Evolutionary conservation across 2,888 invertebrate genomes (phyloP), one percentile per base, ranked within the genome.

Genomic region (Drosophila peninsularis): DNA sequence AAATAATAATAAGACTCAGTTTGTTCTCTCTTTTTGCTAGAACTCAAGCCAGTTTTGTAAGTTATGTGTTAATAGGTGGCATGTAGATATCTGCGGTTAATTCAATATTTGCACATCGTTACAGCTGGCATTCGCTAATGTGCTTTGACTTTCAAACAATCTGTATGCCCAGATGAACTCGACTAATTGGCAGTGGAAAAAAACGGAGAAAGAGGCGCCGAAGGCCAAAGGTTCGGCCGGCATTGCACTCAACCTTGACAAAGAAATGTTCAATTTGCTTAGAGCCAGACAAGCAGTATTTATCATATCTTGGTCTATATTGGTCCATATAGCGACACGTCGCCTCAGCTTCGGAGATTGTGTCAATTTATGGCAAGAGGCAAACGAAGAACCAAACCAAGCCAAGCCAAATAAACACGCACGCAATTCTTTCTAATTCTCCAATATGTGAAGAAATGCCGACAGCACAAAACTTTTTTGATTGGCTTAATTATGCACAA

Each of bases 401-500:
- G 42, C 13, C 21, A 62, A 62, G 50, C 21, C 36, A 44, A 41
- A 68, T 32, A 55, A 27, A 10, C 41, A 58, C 37, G 52, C 66
- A 65, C 60, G 65, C 73, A 71, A 69, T 80, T 73, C 71, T 62
- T 55, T 54, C 37, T 56, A 69, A 80, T 66, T 75, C 55, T 69
- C 4, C 24, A 24, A 47, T 55, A 57, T 77, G 55, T 42, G 52
- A 19, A 52, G 67, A 53, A 71, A 52, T 63, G 49, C 62, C 63
- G 61, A 63, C 60, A 75, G 42, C 41, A 68, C 49, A 75, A 72
- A 57, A 60, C 44, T 70, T 65, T 71, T 58, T 84, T 87, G 87
- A 83, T 83, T 83, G 87, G 71, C 66, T 78, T 82, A 80, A 83
- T 83, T 84, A 87, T 82, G 70, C 78, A 78, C 68, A 78, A 75